Evolutionary conservation across 2,113 vertebrate species (phyloP).

Genomic region (Mustelus asterias): DNA sequence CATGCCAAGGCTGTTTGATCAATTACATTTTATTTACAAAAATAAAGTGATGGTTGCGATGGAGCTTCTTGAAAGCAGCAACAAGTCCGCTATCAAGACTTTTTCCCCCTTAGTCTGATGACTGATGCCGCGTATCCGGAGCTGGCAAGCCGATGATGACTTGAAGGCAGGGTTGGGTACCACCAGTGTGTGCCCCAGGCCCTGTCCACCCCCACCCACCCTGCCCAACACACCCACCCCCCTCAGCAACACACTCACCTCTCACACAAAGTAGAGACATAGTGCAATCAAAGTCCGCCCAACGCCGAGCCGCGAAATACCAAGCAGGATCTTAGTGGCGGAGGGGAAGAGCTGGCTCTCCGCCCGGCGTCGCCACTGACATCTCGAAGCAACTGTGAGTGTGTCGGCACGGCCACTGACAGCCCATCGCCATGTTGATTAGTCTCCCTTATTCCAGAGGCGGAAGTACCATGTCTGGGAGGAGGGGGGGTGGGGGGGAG

Average conservation of each 20-base stretch:
- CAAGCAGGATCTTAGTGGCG: not conserved
- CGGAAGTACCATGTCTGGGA: slow-evolving; percentile 28
- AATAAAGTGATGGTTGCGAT: not conserved
- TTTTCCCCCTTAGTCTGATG: not conserved
- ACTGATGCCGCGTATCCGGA: not conserved
- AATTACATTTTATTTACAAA: not conserved
- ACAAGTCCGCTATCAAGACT: not conserved
- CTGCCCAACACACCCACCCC: not conserved
- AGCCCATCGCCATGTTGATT: slow-evolving; percentile 32
- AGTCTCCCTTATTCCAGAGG: not conserved
- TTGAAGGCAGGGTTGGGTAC: not conserved
- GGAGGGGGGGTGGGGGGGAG: not conserved
- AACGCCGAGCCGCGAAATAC: not conserved
- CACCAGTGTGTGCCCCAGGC: not conserved
- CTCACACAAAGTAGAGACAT: slow-evolving; percentile 38
- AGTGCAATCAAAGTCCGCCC: slow-evolving; percentile 10
- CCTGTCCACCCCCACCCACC: not conserved
- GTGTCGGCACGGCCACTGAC: not conserved
- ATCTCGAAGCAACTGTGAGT: not conserved
- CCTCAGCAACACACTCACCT: slow-evolving; percentile 29
- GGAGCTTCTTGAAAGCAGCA: not conserved
- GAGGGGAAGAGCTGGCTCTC: not conserved
- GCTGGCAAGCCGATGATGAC: not conserved
- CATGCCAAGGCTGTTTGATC: not conserved
- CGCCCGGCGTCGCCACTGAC: not conserved